Evolutionary conservation across 2,797 vertebrate genomes (phyloP), one percentile per base, ranked within the genome.

Genomic region (Sebastes nivosus): DNA sequence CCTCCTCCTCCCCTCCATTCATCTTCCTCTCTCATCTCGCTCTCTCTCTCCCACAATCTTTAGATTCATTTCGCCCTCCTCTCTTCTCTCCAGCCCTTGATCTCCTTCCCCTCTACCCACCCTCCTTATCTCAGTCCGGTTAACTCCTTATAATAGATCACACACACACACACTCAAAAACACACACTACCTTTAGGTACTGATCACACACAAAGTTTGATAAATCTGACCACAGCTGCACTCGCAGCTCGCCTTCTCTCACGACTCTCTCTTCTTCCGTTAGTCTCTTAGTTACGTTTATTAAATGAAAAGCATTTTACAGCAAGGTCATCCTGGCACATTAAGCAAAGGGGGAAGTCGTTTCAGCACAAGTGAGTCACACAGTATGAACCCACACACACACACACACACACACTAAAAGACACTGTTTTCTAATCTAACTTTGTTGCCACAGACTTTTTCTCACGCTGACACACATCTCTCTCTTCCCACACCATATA

Each of bases 401-500:
- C 38, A 29, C 4, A 16, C 24, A 12, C 29, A 34, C 25, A 61
- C 5, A 54, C 58, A 50, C 6, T 30, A 60, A 18, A 46, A 9
- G 1, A 27, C 58, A 30, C 16, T 60, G 1, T 57, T 66, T 46
- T 80, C 73, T 81, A 67, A 86, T 80, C 60, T 38, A 55, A 70
- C 57, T 10, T 55, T 67, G 24, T 18, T 66, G 77, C 71, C 77
- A 36, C 60, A 67, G 77, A 9, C 50, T 1, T 77, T 70, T 83
- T 84, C 75, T 75, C 84, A 73, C 71, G n/a, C 72, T 34, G 34
- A 72, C 71, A 67, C 58, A 82, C 69, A 79, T 79, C 86, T 88
- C 66, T 52, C 69, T 71, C 80, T 64, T 81, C 84, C 64, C 72
- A 85, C 76, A 71, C 30, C 29, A 38, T 54, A 32, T 7, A 58